These are phyloP conservation scores for Phytoseiulus persimilis DNA, from an alignment of 2,888 invertebrate species.

Conservation along the genomic window DNA sequence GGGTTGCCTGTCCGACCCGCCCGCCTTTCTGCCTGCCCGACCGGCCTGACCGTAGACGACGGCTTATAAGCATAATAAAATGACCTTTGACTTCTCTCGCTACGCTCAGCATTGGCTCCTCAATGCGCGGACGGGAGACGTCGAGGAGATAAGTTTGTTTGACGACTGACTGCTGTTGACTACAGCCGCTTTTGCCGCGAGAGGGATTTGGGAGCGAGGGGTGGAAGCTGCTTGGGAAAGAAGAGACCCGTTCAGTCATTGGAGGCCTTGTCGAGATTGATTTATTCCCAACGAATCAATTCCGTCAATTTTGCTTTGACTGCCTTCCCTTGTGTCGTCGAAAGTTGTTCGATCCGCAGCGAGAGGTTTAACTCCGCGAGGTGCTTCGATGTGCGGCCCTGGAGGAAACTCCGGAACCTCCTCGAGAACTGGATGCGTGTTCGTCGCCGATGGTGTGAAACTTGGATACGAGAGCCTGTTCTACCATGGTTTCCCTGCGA, in stretches of 20 bases:
- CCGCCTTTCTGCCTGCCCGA: background rate
- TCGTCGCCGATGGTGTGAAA: background rate
- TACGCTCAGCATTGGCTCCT: background rate
- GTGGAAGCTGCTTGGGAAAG: background rate
- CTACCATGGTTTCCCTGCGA: background rate
- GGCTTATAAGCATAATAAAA: background rate
- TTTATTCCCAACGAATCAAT: background rate
- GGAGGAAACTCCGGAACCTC: background rate
- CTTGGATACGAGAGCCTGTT: background rate
- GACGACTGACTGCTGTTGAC: background rate
- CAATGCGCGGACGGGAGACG: background rate
- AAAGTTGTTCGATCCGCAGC: background rate
- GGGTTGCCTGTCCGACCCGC: background rate
- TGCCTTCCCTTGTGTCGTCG: background rate
- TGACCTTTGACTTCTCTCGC: background rate
- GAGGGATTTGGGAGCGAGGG: conserved; percentile 5
- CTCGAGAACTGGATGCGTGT: background rate
- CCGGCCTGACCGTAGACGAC: background rate
- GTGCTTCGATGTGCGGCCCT: background rate
- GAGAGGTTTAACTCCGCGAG: background rate
- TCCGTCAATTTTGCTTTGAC: background rate
- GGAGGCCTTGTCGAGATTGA: background rate
- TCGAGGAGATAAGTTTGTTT: conserved; percentile 5
- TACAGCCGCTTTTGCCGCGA: background rate
- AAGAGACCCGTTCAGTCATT: background rate